A percentile compares a stretch with the other conserved stretches of the same genome.
Conservation (phyloP, 2,888 invertebrate species). For the Macrophya annulata region DNA sequence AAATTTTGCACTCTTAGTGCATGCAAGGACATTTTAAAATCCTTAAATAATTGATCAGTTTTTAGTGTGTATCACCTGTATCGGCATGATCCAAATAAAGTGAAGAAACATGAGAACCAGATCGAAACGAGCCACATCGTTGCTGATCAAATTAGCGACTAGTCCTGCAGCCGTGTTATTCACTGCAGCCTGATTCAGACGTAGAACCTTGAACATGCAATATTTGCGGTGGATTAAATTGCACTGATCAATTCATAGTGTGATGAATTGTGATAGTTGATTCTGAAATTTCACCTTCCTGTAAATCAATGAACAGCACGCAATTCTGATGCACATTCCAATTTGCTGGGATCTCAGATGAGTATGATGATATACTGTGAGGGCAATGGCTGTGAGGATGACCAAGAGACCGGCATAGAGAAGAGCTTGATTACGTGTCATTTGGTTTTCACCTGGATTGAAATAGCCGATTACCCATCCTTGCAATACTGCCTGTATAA, state of each 20-base stretch:
- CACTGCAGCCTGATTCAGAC: slow-evolving; percentile 86
- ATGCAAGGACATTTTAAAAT: background rate
- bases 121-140: slow-evolving; percentile 96
- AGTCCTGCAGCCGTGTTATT: slow-evolving; percentile 92
- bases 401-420: slow-evolving; percentile 76
- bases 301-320: slow-evolving; percentile 86
- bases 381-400: slow-evolving; percentile 73
- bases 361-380: slow-evolving; percentile 78
- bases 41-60: background rate
- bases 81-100: slow-evolving; percentile 93
- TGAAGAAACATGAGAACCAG: slow-evolving; percentile 91
- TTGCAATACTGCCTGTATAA: slow-evolving; percentile 20
- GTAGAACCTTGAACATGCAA: slow-evolving; percentile 83
- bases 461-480: slow-evolving; percentile 36
- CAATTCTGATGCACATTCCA: slow-evolving; percentile 86
- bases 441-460: slow-evolving; percentile 21
- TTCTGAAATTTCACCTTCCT: slow-evolving; percentile 82
- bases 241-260: background rate
- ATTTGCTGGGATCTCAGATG: slow-evolving; percentile 77
- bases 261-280: background rate
- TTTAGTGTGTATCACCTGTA: slow-evolving; percentile 80
- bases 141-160: slow-evolving; percentile 95
- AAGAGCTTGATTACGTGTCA: slow-evolving; percentile 75
- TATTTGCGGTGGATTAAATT: background rate
- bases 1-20: background rate